phyloP scores from a whole-genome alignment of 2,113 vertebrate genomes.

The Entomyzon cyanotis region DNA sequence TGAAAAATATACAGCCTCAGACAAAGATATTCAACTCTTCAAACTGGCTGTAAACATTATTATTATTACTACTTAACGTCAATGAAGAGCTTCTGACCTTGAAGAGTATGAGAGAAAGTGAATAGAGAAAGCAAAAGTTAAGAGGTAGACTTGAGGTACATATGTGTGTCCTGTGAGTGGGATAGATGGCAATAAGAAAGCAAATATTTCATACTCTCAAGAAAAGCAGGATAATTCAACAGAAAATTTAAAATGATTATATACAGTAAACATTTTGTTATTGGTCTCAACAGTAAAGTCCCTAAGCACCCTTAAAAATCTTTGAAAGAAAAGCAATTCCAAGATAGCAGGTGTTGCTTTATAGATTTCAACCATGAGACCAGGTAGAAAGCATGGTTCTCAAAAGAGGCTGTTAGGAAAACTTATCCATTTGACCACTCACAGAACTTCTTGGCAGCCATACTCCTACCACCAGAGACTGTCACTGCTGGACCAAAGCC shows the following conservation, averaged over 20 bases:
- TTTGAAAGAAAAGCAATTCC: neutral
- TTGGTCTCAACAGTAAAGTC: neutral
- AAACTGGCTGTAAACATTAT: neutral
- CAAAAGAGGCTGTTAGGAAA: neutral
- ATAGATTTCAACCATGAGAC: neutral
- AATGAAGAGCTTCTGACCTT: neutral
- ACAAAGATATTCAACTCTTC: neutral
- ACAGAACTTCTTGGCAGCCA: neutral
- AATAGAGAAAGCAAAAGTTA: neutral
- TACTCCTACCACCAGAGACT: neutral
- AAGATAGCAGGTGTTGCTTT: neutral
- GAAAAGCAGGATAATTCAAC: neutral
- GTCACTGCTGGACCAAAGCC: fast-evolving
- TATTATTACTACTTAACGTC: neutral
- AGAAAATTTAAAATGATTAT: neutral
- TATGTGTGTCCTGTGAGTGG: neutral
- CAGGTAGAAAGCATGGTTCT: neutral
- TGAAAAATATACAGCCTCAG: neutral
- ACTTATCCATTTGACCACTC: neutral
- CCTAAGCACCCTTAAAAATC: neutral
- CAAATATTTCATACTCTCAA: neutral
- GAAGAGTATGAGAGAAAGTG: neutral
- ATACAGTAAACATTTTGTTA: neutral
- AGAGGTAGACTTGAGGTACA: neutral
- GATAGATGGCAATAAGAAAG: neutral